These are phyloP conservation scores for Tringa solitaria DNA, from an alignment of 2,113 vertebrate genomes.

Conservation along the genomic window DNA sequence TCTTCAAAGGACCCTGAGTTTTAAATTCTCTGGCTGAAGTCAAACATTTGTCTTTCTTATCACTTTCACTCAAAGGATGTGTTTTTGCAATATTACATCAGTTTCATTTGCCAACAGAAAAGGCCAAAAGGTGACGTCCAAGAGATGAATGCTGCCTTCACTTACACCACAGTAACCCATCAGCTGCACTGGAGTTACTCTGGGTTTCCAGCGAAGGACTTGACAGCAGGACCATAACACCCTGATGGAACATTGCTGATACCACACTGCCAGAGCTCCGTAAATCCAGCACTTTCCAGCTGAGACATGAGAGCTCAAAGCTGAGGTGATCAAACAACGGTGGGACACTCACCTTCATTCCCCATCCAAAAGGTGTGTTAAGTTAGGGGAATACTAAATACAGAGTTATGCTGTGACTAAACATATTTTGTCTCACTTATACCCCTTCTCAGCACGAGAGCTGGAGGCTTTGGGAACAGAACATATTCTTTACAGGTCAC, in stretches of 20 bases:
- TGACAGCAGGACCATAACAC: conserved; percentile 14
- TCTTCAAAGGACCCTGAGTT: conserved; percentile 51
- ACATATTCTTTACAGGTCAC: not conserved
- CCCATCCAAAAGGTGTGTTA: not conserved
- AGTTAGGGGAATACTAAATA: not conserved
- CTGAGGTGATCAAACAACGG: not conserved
- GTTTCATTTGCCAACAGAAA: conserved; percentile 35
- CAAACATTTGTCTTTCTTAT: conserved; percentile 64
- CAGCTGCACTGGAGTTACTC: not conserved
- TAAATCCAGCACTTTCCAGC: not conserved
- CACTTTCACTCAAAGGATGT: conserved; percentile 27
- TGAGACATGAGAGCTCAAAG: not conserved
- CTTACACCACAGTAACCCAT: not conserved
- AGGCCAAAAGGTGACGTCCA: conserved; percentile 15
- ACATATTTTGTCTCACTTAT: not conserved
- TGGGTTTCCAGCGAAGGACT: not conserved
- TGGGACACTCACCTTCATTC: not conserved
- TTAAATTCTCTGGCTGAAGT: conserved; percentile 51
- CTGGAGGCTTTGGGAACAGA: not conserved
- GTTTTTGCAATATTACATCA: conserved; percentile 30
- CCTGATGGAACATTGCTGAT: not conserved
- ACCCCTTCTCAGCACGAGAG: not conserved
- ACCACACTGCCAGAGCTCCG: not conserved
- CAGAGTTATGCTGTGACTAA: not conserved
- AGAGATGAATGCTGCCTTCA: not conserved